Conservation (phyloP, 2,888 invertebrate genomes). For the Cryptocephalus primarius region DNA sequence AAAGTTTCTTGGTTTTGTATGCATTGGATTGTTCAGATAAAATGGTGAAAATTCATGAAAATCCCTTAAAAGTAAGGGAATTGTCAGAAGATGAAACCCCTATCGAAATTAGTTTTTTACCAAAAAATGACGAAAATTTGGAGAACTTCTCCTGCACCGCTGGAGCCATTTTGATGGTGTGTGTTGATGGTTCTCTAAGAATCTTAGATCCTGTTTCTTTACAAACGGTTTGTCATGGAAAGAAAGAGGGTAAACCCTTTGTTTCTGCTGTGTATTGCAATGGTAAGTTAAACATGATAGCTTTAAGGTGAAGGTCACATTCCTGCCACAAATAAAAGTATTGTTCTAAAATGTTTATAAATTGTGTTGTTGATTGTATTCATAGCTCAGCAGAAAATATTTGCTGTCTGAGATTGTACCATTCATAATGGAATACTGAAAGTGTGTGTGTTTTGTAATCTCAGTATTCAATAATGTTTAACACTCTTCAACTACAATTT, state of each 20-base stretch:
- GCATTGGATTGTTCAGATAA: constrained; percentile 41
- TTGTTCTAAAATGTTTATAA: too few species aligned
- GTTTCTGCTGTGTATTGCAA: constrained; percentile 78
- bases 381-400: too few species aligned
- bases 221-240: constrained; percentile 54
- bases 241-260: constrained; percentile 59
- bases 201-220: constrained; percentile 63
- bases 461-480: too few species aligned
- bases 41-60: constrained; percentile 44
- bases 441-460: too few species aligned
- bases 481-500: too few species aligned
- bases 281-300: constrained; percentile 41
- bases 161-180: constrained; percentile 61
- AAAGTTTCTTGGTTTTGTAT: constrained; percentile 45
- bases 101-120: constrained; percentile 57
- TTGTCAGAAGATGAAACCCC: constrained; percentile 56
- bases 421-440: too few species aligned
- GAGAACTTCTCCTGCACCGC: constrained; percentile 10
- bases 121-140: constrained; percentile 35
- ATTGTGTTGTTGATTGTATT: too few species aligned
- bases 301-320: neutral
- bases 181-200: constrained; percentile 63
- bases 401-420: too few species aligned
- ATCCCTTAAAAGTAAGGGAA: constrained; percentile 50
- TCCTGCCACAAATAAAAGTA: too few species aligned